These are phyloP conservation scores for Bolinopsis microptera DNA, from an alignment of 37 sponge, comb jelly and placozoan genomes.

Conservation along the genomic window DNA sequence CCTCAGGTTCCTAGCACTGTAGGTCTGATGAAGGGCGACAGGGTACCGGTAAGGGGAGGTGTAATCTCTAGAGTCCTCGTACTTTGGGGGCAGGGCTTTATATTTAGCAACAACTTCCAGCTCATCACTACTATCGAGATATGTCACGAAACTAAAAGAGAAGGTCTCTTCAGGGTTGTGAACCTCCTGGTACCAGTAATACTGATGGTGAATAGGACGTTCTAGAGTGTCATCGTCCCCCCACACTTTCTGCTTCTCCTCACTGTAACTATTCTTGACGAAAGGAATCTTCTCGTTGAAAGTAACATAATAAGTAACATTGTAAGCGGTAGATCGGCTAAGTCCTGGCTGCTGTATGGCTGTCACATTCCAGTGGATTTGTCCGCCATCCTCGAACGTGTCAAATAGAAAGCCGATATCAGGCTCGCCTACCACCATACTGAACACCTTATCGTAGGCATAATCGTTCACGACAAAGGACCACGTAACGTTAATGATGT, in stretches of 20 bases:
- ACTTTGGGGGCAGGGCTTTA: slow-evolving; percentile 17
- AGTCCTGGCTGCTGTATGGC: slow-evolving; percentile 51
- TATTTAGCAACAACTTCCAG: background rate
- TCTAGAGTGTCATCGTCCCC: background rate
- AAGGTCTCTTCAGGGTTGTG: background rate
- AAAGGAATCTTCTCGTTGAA: slow-evolving; percentile 52
- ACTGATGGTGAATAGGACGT: background rate
- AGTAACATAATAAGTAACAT: background rate
- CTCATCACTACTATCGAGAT: background rate
- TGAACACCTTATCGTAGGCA: slow-evolving; percentile 6
- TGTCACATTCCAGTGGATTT: slow-evolving; percentile 43
- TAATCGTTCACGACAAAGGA: slow-evolving; percentile 40
- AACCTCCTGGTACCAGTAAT: background rate
- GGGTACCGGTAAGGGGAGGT: slow-evolving; percentile 27
- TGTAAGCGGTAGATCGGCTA: background rate
- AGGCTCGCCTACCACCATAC: slow-evolving; percentile 26
- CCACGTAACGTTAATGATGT: slow-evolving; percentile 36
- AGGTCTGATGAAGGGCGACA: slow-evolving; percentile 47
- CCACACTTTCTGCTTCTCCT: background rate
- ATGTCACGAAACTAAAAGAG: slow-evolving; percentile 28
- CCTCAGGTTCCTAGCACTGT: slow-evolving; percentile 33
- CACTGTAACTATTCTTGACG: background rate
- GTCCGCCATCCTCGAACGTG: slow-evolving; percentile 48
- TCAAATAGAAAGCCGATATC: slow-evolving; percentile 36
- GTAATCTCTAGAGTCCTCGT: background rate